These are phyloP conservation scores for Neodiprion pinetum DNA, from an alignment of 1,140 invertebrate genomes.

Conservation along the genomic window DNA sequence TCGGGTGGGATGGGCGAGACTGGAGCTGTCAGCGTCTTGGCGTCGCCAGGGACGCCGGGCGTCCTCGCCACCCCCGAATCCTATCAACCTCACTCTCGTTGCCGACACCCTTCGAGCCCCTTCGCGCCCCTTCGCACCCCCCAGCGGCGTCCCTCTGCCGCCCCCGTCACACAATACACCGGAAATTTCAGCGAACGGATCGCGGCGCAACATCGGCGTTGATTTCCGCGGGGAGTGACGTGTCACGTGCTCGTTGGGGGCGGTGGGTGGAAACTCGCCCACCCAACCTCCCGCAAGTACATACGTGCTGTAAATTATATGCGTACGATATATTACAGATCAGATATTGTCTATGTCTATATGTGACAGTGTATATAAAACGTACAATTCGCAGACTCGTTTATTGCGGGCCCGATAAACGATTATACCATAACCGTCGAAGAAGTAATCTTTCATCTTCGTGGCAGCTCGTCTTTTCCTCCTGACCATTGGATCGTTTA, in stretches of 20 bases:
- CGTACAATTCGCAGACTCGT: no score
- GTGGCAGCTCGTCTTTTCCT: neutral
- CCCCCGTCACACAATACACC: constrained; percentile 40
- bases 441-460: neutral
- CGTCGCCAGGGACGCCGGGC: constrained; percentile 41
- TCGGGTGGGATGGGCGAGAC: constrained; percentile 34
- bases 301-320: no score
- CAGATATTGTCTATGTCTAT: no score
- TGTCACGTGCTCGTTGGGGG: constrained; percentile 27
- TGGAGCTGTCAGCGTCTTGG: constrained; percentile 45
- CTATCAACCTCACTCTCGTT: constrained; percentile 30
- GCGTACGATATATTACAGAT: no score
- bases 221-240: constrained; percentile 52
- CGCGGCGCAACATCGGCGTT: constrained; percentile 38
- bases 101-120: constrained; percentile 18
- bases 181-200: constrained; percentile 47
- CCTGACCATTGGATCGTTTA: neutral
- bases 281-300: neutral
- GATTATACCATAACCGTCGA: neutral
- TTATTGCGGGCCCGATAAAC: no score
- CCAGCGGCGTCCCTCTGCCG: constrained; percentile 12
- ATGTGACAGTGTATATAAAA: no score
- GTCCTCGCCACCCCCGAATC: constrained; percentile 27
- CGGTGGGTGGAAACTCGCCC: constrained; percentile 26
- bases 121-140: constrained; percentile 21